phyloP scores from a whole-genome alignment of 1,140 invertebrate species.

The Tetramorium alpestre region DNA sequence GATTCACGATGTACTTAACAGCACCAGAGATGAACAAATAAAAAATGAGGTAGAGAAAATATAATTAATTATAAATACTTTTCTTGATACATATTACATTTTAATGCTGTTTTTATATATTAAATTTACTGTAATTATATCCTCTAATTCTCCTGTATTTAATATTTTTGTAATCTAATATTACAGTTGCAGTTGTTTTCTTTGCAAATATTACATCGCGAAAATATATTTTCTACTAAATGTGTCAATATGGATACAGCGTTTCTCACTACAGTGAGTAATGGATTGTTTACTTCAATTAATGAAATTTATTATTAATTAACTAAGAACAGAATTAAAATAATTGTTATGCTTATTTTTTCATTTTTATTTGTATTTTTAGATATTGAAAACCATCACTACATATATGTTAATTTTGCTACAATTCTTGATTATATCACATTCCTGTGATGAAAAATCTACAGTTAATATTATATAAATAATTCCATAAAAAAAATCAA shows the following conservation, averaged over 20 bases:
- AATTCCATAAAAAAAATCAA: no score
- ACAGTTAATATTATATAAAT: no score
- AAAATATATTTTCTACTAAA: background rate
- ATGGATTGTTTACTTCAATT: background rate
- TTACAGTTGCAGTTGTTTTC: conserved; percentile 51
- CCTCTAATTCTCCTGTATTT: background rate
- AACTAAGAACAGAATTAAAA: no score
- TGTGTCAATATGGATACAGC: no score
- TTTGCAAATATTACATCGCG: background rate
- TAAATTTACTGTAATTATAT: no score
- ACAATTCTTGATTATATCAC: background rate
- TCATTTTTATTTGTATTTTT: background rate
- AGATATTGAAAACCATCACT: background rate
- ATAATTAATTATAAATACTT: background rate
- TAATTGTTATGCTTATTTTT: background rate
- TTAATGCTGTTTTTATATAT: background rate
- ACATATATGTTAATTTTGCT: background rate
- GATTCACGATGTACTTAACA: no score
- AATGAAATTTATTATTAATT: background rate
- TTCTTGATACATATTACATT: background rate
- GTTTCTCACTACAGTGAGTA: background rate
- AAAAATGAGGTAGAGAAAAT: conserved; percentile 76
- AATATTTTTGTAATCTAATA: background rate
- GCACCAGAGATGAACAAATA: conserved; percentile 42
- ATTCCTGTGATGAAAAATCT: background rate